phyloP scores from a whole-genome alignment of 2,888 invertebrate genomes.

The Acrobasis consociella region DNA sequence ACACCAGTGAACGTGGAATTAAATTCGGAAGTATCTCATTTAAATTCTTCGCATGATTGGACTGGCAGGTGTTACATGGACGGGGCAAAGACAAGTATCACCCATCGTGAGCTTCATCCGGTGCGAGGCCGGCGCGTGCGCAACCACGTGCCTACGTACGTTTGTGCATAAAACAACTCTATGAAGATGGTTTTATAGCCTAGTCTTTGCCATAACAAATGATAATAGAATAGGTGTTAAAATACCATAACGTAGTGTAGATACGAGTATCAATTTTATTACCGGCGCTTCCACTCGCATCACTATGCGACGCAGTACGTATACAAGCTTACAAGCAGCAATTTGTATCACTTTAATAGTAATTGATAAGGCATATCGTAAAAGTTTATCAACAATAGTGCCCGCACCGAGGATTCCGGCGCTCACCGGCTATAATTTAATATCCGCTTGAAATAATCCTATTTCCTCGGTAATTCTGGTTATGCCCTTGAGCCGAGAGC shows the following conservation, averaged over 20 bases:
- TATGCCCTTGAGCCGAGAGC: conserved; percentile 48
- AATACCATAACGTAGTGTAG: not conserved
- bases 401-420: conserved; percentile 67
- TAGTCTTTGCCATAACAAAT: conserved; percentile 47
- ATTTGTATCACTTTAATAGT: conserved; percentile 27
- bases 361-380: conserved; percentile 46
- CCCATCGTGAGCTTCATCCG: conserved; percentile 37
- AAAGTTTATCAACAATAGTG: conserved; percentile 56
- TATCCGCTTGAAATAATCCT: conserved; percentile 77
- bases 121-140: conserved; percentile 64
- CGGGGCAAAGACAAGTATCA: conserved; percentile 49
- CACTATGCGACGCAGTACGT: not conserved
- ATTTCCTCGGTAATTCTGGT: conserved; percentile 63
- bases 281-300: not conserved
- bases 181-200: conserved; percentile 47
- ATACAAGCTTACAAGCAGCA: not conserved
- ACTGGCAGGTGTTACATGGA: conserved; percentile 48
- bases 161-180: conserved; percentile 45
- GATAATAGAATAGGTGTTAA: conserved; percentile 45
- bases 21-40: conserved; percentile 48
- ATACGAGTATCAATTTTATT: conserved; percentile 20
- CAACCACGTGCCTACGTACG: conserved; percentile 60
- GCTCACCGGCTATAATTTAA: conserved; percentile 76
- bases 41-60: conserved; percentile 54
- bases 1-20: conserved; percentile 28